These are phyloP conservation scores for Diprion similis DNA, from an alignment of 1,140 invertebrate genomes.

Conservation along the genomic window DNA sequence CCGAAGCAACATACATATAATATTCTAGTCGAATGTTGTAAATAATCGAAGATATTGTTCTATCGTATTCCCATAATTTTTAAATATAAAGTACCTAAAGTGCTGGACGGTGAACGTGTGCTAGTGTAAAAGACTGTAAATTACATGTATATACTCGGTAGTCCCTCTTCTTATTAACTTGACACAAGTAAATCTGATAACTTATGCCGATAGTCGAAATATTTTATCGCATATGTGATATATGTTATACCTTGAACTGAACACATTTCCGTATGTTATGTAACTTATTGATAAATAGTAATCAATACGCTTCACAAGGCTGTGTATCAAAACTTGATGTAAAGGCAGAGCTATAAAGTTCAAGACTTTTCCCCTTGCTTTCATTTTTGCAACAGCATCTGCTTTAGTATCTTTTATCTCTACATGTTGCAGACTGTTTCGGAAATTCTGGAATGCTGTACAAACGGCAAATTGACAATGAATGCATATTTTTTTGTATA, in stretches of 20 bases:
- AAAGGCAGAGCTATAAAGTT: background rate
- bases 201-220: background rate
- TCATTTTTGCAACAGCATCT: background rate
- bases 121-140: conserved; percentile 7
- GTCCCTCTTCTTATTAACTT: conserved; percentile 6
- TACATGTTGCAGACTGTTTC: background rate
- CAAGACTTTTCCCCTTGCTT: background rate
- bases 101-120: background rate
- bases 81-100: conserved; percentile 1
- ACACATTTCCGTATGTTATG: conserved; percentile 5
- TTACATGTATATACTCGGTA: background rate
- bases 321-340: conserved; percentile 5
- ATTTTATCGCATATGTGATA: background rate
- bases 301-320: background rate
- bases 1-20: background rate
- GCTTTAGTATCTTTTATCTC: background rate
- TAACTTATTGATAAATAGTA: conserved; percentile 1
- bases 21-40: conserved; percentile 15
- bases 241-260: background rate
- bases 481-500: background rate
- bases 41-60: conserved; percentile 12
- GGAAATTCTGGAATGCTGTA: no score
- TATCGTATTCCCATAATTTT: background rate
- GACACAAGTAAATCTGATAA: background rate
- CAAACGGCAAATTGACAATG: no score